Conservation (phyloP, 2,113 vertebrate species). For the Theristicus caerulescens region DNA sequence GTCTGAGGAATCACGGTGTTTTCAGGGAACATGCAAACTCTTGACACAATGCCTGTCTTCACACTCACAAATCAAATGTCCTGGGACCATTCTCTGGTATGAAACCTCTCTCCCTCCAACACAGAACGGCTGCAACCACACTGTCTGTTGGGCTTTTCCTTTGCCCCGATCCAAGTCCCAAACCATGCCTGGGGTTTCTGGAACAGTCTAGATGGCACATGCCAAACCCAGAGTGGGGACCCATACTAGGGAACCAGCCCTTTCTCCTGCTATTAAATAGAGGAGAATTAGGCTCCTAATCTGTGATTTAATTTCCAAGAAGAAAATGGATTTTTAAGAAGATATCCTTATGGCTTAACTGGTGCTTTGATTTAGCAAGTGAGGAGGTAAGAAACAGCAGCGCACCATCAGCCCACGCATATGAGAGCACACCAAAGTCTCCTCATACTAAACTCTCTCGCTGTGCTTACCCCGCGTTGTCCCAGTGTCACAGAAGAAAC, state of each 20-base stretch:
- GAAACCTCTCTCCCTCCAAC: neutral
- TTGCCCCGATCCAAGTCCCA: neutral
- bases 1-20: neutral
- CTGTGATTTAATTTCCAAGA: neutral
- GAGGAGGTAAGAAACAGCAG: neutral
- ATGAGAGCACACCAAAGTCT: neutral
- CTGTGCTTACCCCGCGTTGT: too few species aligned
- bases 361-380: neutral
- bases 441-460: neutral
- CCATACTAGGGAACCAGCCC: too few species aligned
- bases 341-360: neutral
- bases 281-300: neutral
- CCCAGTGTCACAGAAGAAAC: neutral
- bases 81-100: neutral
- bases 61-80: neutral
- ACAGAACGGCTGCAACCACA: rapidly evolving
- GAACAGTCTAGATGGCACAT: neutral
- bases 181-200: rapidly evolving
- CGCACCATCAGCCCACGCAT: rapidly evolving
- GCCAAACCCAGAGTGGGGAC: neutral
- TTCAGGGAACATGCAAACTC: neutral
- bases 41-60: too few species aligned
- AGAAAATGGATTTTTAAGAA: neutral
- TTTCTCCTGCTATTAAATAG: neutral
- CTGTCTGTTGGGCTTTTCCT: neutral